phyloP scores from a whole-genome alignment of 2,113 vertebrate species.

The Saccopteryx bilineata region DNA sequence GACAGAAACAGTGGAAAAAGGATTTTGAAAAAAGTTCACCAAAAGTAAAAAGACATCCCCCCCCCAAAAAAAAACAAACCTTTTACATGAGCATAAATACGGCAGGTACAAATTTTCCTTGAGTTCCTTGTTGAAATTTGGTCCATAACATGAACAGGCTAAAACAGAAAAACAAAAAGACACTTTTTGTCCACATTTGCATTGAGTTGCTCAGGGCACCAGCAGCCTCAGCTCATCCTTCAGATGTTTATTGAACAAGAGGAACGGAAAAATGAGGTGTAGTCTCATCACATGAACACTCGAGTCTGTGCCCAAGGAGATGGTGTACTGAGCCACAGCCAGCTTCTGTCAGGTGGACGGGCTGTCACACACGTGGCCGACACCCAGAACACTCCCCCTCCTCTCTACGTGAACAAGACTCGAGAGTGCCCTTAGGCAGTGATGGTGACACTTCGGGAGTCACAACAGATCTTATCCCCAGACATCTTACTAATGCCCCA shows the following conservation, averaged over 20 bases:
- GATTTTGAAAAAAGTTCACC: conserved; percentile 76
- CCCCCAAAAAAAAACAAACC: not conserved
- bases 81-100: conserved; percentile 85
- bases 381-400: conserved; percentile 9
- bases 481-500: conserved; percentile 82
- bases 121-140: conserved; percentile 85
- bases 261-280: conserved; percentile 69
- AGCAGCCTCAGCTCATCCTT: conserved; percentile 69
- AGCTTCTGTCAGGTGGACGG: not conserved
- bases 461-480: conserved; percentile 51
- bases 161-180: conserved; percentile 64
- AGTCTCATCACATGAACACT: conserved; percentile 13
- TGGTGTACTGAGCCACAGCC: fast-evolving
- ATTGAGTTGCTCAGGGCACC: conserved; percentile 71
- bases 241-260: conserved; percentile 46
- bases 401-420: conserved; percentile 5
- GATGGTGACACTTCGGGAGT: not conserved
- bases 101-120: conserved; percentile 84
- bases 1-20: conserved; percentile 73
- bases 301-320: not conserved
- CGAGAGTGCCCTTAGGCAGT: not conserved
- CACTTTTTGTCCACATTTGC: conserved; percentile 56
- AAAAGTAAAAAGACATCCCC: conserved; percentile 71
- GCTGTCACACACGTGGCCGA: not conserved
- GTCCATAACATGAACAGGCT: conserved; percentile 66